These are phyloP conservation scores for Panopea generosa DNA, from an alignment of 2,888 invertebrate genomes.

Conservation along the genomic window DNA sequence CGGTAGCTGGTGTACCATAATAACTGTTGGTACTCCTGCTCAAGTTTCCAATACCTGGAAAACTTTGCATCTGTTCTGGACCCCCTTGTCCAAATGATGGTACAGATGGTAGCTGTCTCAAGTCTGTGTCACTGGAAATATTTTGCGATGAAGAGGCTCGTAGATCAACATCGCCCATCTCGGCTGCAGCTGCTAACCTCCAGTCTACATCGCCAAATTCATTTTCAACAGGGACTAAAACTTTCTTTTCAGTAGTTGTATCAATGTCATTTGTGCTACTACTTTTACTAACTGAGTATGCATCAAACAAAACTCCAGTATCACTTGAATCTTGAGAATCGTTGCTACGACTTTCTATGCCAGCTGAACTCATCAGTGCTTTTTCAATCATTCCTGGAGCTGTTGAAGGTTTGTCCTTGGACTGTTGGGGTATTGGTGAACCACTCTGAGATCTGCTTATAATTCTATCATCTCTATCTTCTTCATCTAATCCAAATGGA, in stretches of 20 bases:
- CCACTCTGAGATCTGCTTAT: not conserved
- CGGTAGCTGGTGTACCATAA: slow-evolving; percentile 1
- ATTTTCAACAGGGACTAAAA: slow-evolving; percentile 16
- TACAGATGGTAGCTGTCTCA: not conserved
- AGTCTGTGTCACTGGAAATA: slow-evolving; percentile 3
- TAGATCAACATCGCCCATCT: slow-evolving; percentile 64
- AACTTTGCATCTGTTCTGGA: too few relatives aligned
- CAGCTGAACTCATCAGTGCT: too few relatives aligned
- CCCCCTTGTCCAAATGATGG: too few relatives aligned
- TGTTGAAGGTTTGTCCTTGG: not conserved
- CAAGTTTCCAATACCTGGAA: too few relatives aligned
- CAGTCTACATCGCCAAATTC: slow-evolving; percentile 61
- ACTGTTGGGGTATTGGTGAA: not conserved
- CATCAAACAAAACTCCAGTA: slow-evolving; percentile 46
- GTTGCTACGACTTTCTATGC: not conserved
- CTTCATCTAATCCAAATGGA: slow-evolving; percentile 39
- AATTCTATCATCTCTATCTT: slow-evolving; percentile 9
- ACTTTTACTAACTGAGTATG: slow-evolving; percentile 32
- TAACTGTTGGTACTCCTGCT: too few relatives aligned
- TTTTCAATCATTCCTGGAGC: not conserved
- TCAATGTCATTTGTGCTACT: not conserved
- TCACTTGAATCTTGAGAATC: slow-evolving; percentile 27
- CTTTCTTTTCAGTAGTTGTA: not conserved
- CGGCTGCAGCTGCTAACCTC: slow-evolving; percentile 50
- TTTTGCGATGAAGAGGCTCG: slow-evolving; percentile 22